Evolutionary conservation across 2,888 invertebrate genomes (phyloP).

Genomic region (Stegana nigrithorax): DNA sequence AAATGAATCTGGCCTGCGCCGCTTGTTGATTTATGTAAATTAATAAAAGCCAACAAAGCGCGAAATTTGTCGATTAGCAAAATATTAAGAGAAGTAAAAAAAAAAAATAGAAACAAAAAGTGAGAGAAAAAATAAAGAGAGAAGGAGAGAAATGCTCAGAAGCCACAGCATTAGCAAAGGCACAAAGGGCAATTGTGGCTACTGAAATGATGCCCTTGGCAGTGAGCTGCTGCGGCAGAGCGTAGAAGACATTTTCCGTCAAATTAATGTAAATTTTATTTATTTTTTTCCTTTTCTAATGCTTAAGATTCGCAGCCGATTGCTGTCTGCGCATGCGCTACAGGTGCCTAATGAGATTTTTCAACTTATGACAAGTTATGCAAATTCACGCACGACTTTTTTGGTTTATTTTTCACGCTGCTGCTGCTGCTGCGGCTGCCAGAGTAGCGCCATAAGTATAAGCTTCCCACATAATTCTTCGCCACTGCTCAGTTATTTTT

Average conservation of each 20-base stretch:
- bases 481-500: too few relatives aligned
- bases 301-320: background rate
- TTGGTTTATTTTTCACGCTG: background rate
- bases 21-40: background rate
- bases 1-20: too few relatives aligned
- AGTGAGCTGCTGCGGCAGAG: background rate
- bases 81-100: background rate
- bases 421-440: background rate
- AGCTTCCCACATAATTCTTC: constrained; percentile 34
- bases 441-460: constrained; percentile 14
- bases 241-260: background rate
- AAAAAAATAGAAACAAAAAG: constrained; percentile 1
- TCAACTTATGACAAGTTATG: constrained; percentile 61
- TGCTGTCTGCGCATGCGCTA: constrained; percentile 44
- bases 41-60: background rate
- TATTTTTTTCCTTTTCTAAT: background rate
- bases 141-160: background rate
- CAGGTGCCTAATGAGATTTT: constrained; percentile 54
- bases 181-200: background rate
- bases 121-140: background rate
- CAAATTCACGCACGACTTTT: constrained; percentile 39
- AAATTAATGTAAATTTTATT: background rate
- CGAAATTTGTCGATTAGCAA: background rate
- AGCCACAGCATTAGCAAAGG: background rate
- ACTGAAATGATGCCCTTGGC: background rate